A percentile compares a stretch with the other conserved stretches of the same genome.
Evolutionary conservation across 2,113 vertebrate genomes (phyloP).

Genomic region (Geococcyx californianus): DNA sequence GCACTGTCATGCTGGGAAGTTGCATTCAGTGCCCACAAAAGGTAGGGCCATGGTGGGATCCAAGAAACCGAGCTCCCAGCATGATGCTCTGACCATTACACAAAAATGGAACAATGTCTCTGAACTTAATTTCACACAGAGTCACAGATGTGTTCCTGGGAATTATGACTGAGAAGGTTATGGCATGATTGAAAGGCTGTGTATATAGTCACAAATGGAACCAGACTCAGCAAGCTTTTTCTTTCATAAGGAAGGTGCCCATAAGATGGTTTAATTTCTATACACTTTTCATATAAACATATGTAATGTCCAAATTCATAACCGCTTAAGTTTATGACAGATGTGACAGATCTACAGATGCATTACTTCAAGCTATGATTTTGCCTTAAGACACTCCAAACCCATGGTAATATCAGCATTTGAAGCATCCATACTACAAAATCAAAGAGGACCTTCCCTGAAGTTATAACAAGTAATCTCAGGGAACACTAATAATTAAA

Average conservation of each 20-base stretch:
- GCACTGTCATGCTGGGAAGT: accelerated
- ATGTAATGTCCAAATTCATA: neutral
- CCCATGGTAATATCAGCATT: neutral
- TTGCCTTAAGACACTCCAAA: neutral
- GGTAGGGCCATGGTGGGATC: neutral
- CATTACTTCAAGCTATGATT: neutral
- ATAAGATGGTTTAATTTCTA: neutral
- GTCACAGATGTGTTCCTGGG: neutral
- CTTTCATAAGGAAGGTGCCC: neutral
- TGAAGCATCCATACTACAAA: neutral
- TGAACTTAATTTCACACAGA: neutral
- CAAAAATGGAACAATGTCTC: neutral
- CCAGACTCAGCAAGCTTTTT: neutral
- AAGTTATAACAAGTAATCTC: neutral
- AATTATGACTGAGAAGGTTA: neutral
- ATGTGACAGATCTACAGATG: neutral
- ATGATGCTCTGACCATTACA: neutral
- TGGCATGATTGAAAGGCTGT: neutral
- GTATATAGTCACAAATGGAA: neutral
- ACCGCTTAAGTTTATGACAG: neutral
- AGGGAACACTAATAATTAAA: neutral
- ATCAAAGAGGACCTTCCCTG: neutral
- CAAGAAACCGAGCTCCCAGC: neutral
- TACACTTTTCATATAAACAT: neutral
- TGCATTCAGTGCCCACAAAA: neutral